Conservation (phyloP, 2,113 vertebrate genomes). For the Atherinomorus stipes region DNA sequence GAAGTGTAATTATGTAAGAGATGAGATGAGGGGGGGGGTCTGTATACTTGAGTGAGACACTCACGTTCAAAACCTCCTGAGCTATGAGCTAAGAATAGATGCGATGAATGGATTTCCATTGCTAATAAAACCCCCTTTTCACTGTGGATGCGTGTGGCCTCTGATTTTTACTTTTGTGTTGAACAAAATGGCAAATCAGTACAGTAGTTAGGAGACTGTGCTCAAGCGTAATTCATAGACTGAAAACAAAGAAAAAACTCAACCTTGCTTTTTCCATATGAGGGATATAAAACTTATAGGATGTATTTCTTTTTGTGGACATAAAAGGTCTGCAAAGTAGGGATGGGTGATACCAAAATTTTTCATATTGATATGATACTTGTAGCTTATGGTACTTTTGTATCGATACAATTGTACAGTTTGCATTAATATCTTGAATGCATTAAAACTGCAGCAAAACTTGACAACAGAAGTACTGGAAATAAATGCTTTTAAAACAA, state of each 20-base stretch:
- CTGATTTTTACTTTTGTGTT: background rate
- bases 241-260: background rate
- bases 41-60: background rate
- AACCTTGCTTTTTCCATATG: background rate
- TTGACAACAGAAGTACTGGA: too few species aligned
- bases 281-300: background rate
- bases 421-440: too few species aligned
- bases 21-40: conserved; percentile 31
- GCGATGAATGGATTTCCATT: conserved; percentile 47
- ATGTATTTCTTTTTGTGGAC: too few species aligned
- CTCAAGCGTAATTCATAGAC: background rate
- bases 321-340: too few species aligned
- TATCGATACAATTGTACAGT: too few species aligned
- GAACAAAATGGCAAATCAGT: too few species aligned
- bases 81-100: conserved; percentile 65
- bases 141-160: background rate
- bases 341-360: too few species aligned
- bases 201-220: too few species aligned
- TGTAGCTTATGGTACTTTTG: too few species aligned
- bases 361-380: too few species aligned
- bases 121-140: conserved; percentile 42
- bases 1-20: conserved; percentile 58
- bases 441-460: too few species aligned
- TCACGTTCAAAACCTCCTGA: conserved; percentile 49
- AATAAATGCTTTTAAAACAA: too few species aligned